Evolutionary conservation across 53 echinoderm and acorn worm species (phyloP), one percentile per base, ranked within the genome.

Genomic region (Paracentrotus lividus): DNA sequence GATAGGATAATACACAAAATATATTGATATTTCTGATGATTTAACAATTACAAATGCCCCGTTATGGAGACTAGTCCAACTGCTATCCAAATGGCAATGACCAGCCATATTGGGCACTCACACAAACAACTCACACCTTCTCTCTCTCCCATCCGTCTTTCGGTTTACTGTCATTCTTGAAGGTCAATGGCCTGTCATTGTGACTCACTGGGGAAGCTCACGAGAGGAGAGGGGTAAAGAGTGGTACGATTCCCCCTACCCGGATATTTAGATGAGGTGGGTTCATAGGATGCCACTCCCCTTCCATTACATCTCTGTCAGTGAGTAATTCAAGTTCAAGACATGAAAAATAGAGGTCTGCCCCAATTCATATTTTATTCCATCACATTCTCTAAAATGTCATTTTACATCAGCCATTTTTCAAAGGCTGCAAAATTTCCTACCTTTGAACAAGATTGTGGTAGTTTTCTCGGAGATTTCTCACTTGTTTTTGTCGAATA

Each of bases 51-150:
- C 13, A 42, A 43, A 45, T 27, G 81, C 27, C 33, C 47, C 16
- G 47, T 47, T 45, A 9, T 26, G 26, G 47, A 81, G 81, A 81
- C 81, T 81, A 81, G 81, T 34, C 81, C 3, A 81, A n/a, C 81
- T 27, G 44, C 26, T 47, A 1, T n/a, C 81, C n/a, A 81, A 81
- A 81, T 81, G 81, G 81, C 81, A 81, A 81, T 81, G 81, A 81
- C 81, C 81, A 81, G 81, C 16, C 27, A 81, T 45, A 81, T 81
- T 81, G 81, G 81, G 81, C 49, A 45, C 81, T 81, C 81, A 47
- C 47, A 81, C 81, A 81, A 81, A 81, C 81, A 81, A 47, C 81
- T 81, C 44, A 81, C 81, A 81, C 81, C 81, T 81, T 81, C 81
- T 43, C 26, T 12, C 47, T 18, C 9, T 4, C 27, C 45, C 81